Evolutionary conservation across 2,888 invertebrate genomes (phyloP).

Genomic region (Euspilapteryx auroguttella): DNA sequence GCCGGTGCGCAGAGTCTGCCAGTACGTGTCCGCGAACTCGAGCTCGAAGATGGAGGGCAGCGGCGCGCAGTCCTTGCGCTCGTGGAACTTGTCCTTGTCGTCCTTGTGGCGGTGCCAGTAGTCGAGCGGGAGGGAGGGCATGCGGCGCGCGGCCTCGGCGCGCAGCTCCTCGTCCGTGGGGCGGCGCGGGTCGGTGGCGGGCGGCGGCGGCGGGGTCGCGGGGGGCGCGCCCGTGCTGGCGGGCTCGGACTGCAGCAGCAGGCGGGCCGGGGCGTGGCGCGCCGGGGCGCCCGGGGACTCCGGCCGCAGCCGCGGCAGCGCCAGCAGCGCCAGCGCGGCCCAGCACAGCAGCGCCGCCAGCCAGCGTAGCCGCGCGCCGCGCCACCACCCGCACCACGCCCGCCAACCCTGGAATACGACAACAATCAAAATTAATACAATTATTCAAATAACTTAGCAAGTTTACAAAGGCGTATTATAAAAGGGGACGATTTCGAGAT

Average conservation of each 20-base stretch:
- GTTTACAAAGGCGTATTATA: too few species aligned
- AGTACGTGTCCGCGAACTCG: conserved; percentile 91
- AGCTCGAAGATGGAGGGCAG: conserved; percentile 89
- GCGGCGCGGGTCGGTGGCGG: conserved; percentile 27
- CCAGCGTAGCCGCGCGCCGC: conserved; percentile 6
- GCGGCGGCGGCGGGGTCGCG: conserved; percentile 13
- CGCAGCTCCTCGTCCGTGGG: conserved; percentile 73
- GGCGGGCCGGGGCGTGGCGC: conserved; percentile 15
- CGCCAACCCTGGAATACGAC: neutral
- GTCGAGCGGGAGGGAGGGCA: conserved; percentile 82
- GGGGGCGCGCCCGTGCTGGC: conserved; percentile 5
- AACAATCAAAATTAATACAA: too few species aligned
- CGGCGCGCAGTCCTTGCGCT: conserved; percentile 76
- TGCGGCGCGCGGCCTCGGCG: conserved; percentile 74
- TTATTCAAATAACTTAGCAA: too few species aligned
- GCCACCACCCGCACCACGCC: conserved; percentile 32
- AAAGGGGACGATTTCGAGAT: too few species aligned
- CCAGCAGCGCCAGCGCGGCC: conserved; percentile 32
- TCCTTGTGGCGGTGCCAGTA: conserved; percentile 85
- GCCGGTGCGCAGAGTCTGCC: conserved; percentile 82
- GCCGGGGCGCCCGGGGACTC: conserved; percentile 18
- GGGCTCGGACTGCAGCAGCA: conserved; percentile 11
- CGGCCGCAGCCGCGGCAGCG: conserved; percentile 28
- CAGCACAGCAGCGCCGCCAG: conserved; percentile 31
- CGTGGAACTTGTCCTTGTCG: conserved; percentile 67